A percentile compares a stretch with the other conserved stretches of the same genome.
Conservation (phyloP, 2,113 vertebrate species). For the Epinephelus moara region DNA sequence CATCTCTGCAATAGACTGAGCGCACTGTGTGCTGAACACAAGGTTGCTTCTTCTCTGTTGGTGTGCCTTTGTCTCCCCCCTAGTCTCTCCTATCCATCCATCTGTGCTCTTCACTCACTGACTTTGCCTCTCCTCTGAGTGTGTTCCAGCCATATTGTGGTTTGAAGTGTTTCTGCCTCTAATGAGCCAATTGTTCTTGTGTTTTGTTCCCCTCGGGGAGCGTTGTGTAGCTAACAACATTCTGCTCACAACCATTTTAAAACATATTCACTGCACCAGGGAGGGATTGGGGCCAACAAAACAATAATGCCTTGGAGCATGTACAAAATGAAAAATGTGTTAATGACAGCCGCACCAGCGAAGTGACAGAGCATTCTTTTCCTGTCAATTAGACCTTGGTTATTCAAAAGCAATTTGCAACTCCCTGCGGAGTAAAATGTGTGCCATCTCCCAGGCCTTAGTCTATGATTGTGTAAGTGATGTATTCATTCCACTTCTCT, state of each 20-base stretch:
- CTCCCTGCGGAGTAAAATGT: constrained; percentile 73
- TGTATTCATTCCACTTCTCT: constrained; percentile 67
- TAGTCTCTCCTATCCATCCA: constrained; percentile 61
- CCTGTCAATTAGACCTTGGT: constrained; percentile 79
- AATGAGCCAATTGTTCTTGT: constrained; percentile 81
- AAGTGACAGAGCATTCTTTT: constrained; percentile 75
- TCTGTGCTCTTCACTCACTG: constrained; percentile 62
- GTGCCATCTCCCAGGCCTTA: constrained; percentile 60
- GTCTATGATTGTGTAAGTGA: constrained; percentile 64
- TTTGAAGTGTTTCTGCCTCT: constrained; percentile 76
- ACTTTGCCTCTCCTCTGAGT: constrained; percentile 72
- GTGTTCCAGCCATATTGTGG: constrained; percentile 68
- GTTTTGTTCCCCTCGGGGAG: constrained; percentile 71
- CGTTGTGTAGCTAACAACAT: constrained; percentile 75
- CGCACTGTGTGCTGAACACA: constrained; percentile 33
- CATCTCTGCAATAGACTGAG: constrained; percentile 22
- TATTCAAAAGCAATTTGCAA: constrained; percentile 79
- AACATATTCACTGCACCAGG: constrained; percentile 72
- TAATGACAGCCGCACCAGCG: constrained; percentile 67
- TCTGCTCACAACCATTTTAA: constrained; percentile 78
- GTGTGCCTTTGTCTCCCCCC: constrained; percentile 28
- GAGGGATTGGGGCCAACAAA: constrained; percentile 70
- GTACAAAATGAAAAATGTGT: constrained; percentile 79
- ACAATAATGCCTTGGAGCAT: constrained; percentile 74
- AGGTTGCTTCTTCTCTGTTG: constrained; percentile 34